These are phyloP conservation scores for Emydoidea blandingii DNA, from an alignment of 2,797 vertebrate genomes.

Conservation along the genomic window DNA sequence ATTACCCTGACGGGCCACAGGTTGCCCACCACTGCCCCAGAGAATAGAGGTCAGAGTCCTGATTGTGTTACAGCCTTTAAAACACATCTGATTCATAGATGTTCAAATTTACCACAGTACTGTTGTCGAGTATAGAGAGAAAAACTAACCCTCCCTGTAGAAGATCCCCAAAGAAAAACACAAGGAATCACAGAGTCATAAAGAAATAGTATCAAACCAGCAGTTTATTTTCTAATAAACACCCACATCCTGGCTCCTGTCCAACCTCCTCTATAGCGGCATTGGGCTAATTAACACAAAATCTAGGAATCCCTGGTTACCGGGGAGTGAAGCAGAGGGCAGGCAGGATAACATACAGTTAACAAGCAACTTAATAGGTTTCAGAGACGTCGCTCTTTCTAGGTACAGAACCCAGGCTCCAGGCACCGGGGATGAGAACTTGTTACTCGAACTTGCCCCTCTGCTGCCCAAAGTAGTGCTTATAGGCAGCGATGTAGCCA, in stretches of 20 bases:
- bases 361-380: slow-evolving; percentile 73
- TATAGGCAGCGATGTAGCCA: slow-evolving; percentile 87
- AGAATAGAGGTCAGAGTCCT: neutral
- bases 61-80: neutral
- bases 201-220: slow-evolving; percentile 74
- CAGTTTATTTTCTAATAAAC: slow-evolving; percentile 78
- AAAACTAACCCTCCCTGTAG: neutral
- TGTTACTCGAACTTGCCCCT: slow-evolving; percentile 61
- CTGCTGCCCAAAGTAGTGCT: slow-evolving; percentile 82
- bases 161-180: slow-evolving; percentile 53
- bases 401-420: slow-evolving; percentile 46
- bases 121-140: neutral
- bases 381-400: slow-evolving; percentile 59
- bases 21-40: no score
- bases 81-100: neutral
- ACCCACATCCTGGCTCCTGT: slow-evolving; percentile 55
- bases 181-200: slow-evolving; percentile 49
- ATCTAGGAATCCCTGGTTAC: slow-evolving; percentile 55
- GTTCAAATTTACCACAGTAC: neutral
- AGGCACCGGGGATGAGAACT: slow-evolving; percentile 25
- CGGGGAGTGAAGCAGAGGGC: slow-evolving; percentile 56
- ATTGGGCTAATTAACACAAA: slow-evolving; percentile 31
- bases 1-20: no score
- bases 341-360: slow-evolving; percentile 59
- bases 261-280: slow-evolving; percentile 63